Conservation (phyloP, 2,113 vertebrate genomes). For the Drymodes brunneopygia region DNA sequence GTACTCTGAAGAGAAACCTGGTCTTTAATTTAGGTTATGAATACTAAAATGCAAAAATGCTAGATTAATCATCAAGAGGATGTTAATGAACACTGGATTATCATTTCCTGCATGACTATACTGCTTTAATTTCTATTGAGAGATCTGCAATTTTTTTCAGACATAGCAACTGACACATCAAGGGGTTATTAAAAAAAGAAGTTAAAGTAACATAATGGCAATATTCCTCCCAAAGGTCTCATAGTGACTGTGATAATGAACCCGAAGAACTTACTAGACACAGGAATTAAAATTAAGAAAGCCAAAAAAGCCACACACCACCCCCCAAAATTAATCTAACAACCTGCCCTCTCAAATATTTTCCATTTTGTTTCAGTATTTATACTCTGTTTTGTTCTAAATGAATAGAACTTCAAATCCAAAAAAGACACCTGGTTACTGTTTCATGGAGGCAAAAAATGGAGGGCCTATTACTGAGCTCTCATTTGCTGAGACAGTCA, state of each 20-base stretch:
- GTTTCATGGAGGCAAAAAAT: not conserved
- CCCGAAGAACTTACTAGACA: not conserved
- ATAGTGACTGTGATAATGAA: not conserved
- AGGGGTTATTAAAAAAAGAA: not conserved
- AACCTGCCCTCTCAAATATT: accelerated
- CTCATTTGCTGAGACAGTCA: not conserved
- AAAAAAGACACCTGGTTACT: not conserved
- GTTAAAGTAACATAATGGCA: not conserved
- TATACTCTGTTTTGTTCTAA: not conserved
- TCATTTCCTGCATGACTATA: not conserved
- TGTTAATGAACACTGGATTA: not conserved
- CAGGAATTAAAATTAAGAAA: not conserved
- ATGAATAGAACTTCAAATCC: not conserved
- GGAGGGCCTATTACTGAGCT: not conserved
- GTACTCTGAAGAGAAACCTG: not conserved
- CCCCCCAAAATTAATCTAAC: not conserved
- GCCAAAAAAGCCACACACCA: not conserved
- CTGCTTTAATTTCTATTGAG: not conserved
- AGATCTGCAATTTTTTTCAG: not conserved
- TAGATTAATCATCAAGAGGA: not conserved
- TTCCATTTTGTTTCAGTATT: not conserved
- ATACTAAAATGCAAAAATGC: not conserved
- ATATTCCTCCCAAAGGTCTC: not conserved
- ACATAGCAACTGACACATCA: not conserved
- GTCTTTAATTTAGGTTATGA: not conserved